phyloP scores from a whole-genome alignment of 2,113 vertebrate genomes.

The Oncorhynchus mykiss region DNA sequence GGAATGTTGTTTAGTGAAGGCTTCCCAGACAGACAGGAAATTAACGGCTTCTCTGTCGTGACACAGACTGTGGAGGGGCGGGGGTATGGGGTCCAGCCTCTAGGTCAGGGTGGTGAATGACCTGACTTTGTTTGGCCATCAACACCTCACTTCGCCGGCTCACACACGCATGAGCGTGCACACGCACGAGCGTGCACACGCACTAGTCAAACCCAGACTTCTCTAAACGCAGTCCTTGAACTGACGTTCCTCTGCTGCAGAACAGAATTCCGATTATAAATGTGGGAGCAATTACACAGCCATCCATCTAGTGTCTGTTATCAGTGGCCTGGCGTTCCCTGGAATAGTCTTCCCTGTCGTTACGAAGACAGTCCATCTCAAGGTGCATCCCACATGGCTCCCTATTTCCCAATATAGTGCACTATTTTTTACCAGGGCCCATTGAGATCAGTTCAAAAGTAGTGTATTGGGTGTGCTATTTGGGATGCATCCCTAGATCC shows the following conservation, averaged over 20 bases:
- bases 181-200: not conserved
- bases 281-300: constrained; percentile 58
- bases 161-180: too few species aligned
- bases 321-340: too few species aligned
- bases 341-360: too few species aligned
- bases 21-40: constrained; percentile 52
- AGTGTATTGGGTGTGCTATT: too few species aligned
- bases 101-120: not conserved
- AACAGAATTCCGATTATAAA: constrained; percentile 7
- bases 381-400: too few species aligned
- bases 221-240: too few species aligned
- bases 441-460: too few species aligned
- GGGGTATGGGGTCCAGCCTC: not conserved
- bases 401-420: too few species aligned
- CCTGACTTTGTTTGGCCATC: constrained; percentile 2
- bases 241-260: not conserved
- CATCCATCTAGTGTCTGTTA: not conserved
- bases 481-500: not conserved
- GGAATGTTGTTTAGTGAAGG: constrained; percentile 5
- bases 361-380: too few species aligned
- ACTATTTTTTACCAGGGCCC: too few species aligned
- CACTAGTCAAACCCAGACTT: not conserved
- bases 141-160: not conserved
- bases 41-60: constrained; percentile 18
- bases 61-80: not conserved